These are phyloP conservation scores for Platycheirus albimanus DNA, from an alignment of 2,888 invertebrate genomes.

Conservation along the genomic window DNA sequence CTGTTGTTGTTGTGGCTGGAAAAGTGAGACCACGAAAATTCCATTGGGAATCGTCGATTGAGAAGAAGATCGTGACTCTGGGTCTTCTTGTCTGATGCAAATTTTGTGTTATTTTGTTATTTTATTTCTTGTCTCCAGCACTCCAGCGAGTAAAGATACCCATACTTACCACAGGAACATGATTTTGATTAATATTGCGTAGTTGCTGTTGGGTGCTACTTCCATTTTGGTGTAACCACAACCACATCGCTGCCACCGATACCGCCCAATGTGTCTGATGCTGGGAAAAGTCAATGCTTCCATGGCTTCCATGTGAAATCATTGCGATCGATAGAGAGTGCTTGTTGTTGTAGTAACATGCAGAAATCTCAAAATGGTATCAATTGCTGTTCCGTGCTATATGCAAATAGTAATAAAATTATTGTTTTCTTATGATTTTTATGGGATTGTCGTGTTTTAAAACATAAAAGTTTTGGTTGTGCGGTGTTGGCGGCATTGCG, in stretches of 20 bases:
- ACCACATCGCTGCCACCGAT: not conserved
- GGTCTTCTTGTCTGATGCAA: constrained; percentile 50
- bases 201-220: constrained; percentile 19
- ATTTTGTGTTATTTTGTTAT: constrained; percentile 26
- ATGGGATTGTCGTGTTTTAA: constrained; percentile 52
- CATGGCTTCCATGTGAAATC: constrained; percentile 59
- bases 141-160: not conserved
- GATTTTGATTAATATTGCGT: constrained; percentile 71
- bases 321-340: constrained; percentile 24
- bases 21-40: constrained; percentile 46
- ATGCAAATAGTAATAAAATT: constrained; percentile 70
- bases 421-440: constrained; percentile 60
- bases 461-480: constrained; percentile 27
- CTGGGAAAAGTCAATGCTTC: constrained; percentile 62
- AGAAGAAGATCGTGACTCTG: constrained; percentile 68
- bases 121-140: not conserved
- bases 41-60: constrained; percentile 49
- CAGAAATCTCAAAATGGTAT: constrained; percentile 51
- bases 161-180: constrained; percentile 41
- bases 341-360: not conserved
- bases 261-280: not conserved
- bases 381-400: constrained; percentile 61
- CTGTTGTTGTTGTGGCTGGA: constrained; percentile 10
- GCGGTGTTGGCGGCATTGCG: constrained; percentile 13
- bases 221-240: constrained; percentile 8